Evolutionary conservation across 2,888 invertebrate genomes (phyloP).

Genomic region (Mycalesis mineus): DNA sequence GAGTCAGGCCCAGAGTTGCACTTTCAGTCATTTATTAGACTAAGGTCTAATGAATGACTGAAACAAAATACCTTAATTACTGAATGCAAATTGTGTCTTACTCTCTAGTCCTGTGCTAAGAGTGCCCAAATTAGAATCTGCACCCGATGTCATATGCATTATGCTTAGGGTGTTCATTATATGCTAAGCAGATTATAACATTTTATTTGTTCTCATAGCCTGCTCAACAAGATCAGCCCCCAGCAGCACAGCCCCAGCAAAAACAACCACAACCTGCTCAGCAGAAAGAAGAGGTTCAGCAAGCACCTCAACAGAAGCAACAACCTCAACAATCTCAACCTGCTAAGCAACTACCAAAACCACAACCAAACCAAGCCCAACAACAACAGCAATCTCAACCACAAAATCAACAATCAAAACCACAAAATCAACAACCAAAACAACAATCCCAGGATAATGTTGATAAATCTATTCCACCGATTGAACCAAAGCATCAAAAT

Average conservation of each 20-base stretch:
- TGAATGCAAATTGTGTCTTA: no score
- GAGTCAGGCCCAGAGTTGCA: no score
- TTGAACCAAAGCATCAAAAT: slow-evolving; percentile 45
- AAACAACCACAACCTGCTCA: slow-evolving; percentile 26
- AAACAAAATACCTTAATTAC: no score
- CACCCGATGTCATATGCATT: no score
- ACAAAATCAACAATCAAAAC: slow-evolving; percentile 17
- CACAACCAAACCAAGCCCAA: slow-evolving; percentile 31
- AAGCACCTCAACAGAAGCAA: slow-evolving; percentile 17
- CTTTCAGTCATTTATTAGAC: no score
- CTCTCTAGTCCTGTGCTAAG: no score
- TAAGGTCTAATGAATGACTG: no score
- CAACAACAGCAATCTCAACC: slow-evolving; percentile 28
- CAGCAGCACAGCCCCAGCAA: slow-evolving; percentile 17
- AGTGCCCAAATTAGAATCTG: no score
- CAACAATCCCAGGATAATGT: slow-evolving; percentile 49
- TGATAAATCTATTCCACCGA: slow-evolving; percentile 45
- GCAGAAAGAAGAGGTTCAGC: slow-evolving; percentile 8
- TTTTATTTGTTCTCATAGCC: neutral
- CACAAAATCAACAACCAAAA: slow-evolving; percentile 19
- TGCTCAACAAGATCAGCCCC: slow-evolving; percentile 25
- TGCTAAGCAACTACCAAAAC: slow-evolving; percentile 10
- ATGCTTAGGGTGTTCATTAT: no score
- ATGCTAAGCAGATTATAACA: no score
- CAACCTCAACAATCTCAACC: slow-evolving; percentile 32